Evolutionary conservation across 2,888 invertebrate species (phyloP), one percentile per base, ranked within the genome.

Genomic region (Carcina quercana): DNA sequence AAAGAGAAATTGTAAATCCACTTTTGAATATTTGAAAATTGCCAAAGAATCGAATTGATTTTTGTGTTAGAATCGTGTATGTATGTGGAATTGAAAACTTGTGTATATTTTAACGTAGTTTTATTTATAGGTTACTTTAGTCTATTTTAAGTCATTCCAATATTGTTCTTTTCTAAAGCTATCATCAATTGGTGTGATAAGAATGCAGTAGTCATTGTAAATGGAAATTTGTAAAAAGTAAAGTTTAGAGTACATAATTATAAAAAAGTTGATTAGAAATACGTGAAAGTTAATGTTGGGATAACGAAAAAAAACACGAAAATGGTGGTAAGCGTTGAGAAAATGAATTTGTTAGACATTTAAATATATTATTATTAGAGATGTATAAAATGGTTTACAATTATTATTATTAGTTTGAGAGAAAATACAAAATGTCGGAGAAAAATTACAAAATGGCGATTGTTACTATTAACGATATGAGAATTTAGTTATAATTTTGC

Each of bases 401-500:
- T 76, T 76, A 76, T 79, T 74, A 72, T 73, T 76, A 79, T 79
- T 79, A 76, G 67, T 82, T 80, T 49, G 64, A 73, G 70, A 78
- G 67, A 63, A 37, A 79, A 69, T 69, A 74, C 70, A 69, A 73
- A 74, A 25, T 69, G 55, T 52, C n/a, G 53, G 61, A 59, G 57
- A 63, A 62, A 64, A 70, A 55, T 66, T 65, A 75, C 67, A 73
- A 74, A 68, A 76, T 70, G 76, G 73, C 80, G 76, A 75, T 80
- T 80, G 80, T 82, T 83, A 83, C 75, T 82, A 82, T 78, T 78
- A 73, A 78, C 79, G 74, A 79, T 79, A 82, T 80, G 80, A 80
- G 78, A 82, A 79, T 76, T 80, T 82, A 83, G 79, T 80, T 82
- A 74, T 82, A 82, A 79, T 82, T 83, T 83, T 82, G 82, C 80